Base-by-base conservation (phyloP, 1,140 invertebrate species). In the Ceratitis capitata region DNA sequence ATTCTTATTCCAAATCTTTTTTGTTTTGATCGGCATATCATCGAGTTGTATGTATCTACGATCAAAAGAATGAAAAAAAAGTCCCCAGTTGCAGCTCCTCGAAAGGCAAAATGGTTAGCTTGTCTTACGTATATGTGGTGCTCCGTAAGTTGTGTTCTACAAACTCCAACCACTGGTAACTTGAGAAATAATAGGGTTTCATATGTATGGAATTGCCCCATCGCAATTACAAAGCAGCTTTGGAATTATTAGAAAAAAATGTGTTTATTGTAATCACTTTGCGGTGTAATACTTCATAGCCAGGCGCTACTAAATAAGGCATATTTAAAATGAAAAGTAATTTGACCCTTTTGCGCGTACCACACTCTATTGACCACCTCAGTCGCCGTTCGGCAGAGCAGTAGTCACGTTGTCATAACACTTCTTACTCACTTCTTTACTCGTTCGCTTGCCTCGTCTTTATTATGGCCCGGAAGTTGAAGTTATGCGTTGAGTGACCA, bases 401-500 rank as follows among this genome's bases (percentile, higher is more conserved):
- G n/a, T n/a, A n/a, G n/a, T 19, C 19, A 35, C 32, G 23, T 9
- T 14, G 9, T 9, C 35, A 78, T 26, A 42, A 45, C 42, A 45
- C 19, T 45, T 23, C 39, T 78, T 47, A 45, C 2, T 29, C 64
- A 23, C 39, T 9, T 9, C 2, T n/a, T 19, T 39, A 42, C 16
- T 39, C 58, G n/a, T 61, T 61, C n/a, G 26, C 14, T n/a, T 61
- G 35, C 32, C n/a, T 19, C n/a, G 23, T 23, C n/a, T 45, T 23
- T 26, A 78, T 78, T 78, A 78, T 45, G 69, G 69, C 69, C 69
- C 69, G 69, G 69, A 78, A 78, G 69, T 78, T 78, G 39, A 78
- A 78, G 69, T 78, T 78, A 78, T 78, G 69, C 69, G n/a, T 2
- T 78, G n/a, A 78, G 19, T 78, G 69, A 78, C 69, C 69, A 78